phyloP scores from a whole-genome alignment of 1,140 invertebrate genomes.

The Stegodyphus mimosarum region DNA sequence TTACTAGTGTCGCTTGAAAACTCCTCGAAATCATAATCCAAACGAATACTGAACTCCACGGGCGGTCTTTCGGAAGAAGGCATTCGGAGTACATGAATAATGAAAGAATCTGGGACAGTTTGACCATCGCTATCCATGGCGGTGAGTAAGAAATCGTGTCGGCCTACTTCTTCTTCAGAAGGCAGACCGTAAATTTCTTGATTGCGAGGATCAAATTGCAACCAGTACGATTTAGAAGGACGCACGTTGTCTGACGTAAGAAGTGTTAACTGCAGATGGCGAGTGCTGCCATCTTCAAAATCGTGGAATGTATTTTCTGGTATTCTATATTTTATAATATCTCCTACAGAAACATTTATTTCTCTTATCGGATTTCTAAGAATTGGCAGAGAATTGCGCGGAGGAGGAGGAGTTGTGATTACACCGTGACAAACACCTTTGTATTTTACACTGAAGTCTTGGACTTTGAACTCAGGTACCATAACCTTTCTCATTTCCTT shows the following conservation, averaged over 20 bases:
- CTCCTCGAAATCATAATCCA: conserved; percentile 78
- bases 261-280: conserved; percentile 79
- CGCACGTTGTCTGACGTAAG: conserved; percentile 77
- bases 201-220: conserved; percentile 88
- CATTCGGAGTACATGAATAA: conserved; percentile 76
- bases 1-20: conserved; percentile 76
- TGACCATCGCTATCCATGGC: conserved; percentile 77
- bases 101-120: conserved; percentile 80
- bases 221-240: conserved; percentile 79
- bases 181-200: conserved; percentile 91
- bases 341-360: conserved; percentile 81
- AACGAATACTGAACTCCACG: conserved; percentile 77
- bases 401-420: conserved; percentile 51
- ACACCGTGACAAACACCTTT: conserved; percentile 58
- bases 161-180: conserved; percentile 78
- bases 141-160: conserved; percentile 80
- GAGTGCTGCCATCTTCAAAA: conserved; percentile 81
- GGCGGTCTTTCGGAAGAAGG: conserved; percentile 71
- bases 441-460: conserved; percentile 61
- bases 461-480: conserved; percentile 63
- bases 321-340: conserved; percentile 82
- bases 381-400: conserved; percentile 77
- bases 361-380: conserved; percentile 85
- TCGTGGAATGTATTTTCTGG: conserved; percentile 89
- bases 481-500: conserved; percentile 62